Percentiles rank a stretch among this genome's conserved stretches.
Conservation (phyloP, 2,113 vertebrate species). For the Tauraco erythrolophus region DNA sequence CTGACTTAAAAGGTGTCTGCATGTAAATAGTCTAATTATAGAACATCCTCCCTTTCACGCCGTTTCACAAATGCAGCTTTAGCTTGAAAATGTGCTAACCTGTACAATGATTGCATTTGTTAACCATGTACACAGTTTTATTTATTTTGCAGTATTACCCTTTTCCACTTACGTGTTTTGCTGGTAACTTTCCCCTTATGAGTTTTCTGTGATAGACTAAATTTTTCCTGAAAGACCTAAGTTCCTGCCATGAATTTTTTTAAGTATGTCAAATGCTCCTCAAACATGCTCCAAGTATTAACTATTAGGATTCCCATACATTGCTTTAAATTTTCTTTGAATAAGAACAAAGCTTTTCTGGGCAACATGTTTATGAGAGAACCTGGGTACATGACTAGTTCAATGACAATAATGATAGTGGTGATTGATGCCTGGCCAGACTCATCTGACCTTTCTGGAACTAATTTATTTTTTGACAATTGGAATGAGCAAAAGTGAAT, state of each 20-base stretch:
- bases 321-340: conserved; percentile 61
- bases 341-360: conserved; percentile 59
- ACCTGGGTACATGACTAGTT: conserved; percentile 49
- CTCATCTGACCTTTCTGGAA: background rate
- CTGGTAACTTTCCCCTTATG: background rate
- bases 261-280: background rate
- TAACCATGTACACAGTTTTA: background rate
- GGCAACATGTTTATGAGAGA: conserved; percentile 49
- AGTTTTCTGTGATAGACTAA: background rate
- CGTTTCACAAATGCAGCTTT: background rate
- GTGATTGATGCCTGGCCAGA: conserved; percentile 8
- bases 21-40: background rate
- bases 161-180: background rate
- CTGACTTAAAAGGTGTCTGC: background rate
- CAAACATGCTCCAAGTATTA: background rate
- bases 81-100: background rate
- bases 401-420: conserved; percentile 48
- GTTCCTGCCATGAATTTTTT: background rate
- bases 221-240: background rate
- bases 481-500: conserved; percentile 17
- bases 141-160: background rate
- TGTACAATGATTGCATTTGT: background rate
- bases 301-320: conserved; percentile 16
- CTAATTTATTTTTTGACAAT: conserved; percentile 66
- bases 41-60: background rate